phyloP scores from a whole-genome alignment of 2,113 vertebrate species.

The Sceloporus tristichus region DNA sequence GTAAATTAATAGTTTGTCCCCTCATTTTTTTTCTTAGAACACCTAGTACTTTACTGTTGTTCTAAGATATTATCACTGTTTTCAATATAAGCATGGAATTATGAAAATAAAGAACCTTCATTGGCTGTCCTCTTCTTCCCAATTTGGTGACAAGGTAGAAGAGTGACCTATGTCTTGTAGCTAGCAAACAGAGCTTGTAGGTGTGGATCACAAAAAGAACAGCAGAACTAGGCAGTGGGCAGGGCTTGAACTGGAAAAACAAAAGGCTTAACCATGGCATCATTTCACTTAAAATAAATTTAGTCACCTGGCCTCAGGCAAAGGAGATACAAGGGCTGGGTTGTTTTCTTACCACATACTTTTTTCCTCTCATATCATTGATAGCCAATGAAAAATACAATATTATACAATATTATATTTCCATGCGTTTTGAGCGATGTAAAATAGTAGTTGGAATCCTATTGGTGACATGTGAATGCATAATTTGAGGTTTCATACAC shows the following conservation, averaged over 20 bases:
- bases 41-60: not conserved
- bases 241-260: not conserved
- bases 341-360: not conserved
- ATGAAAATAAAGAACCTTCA: constrained; percentile 15
- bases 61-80: constrained; percentile 22
- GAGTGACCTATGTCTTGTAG: not conserved
- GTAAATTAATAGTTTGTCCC: not conserved
- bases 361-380: not conserved
- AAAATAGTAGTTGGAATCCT: not conserved
- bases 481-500: too few relatives aligned
- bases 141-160: not conserved
- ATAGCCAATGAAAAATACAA: not conserved
- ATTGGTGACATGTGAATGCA: too few relatives aligned
- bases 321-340: not conserved
- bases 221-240: not conserved
- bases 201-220: not conserved
- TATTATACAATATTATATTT: not conserved
- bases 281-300: not conserved
- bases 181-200: not conserved
- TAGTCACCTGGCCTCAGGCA: not conserved
- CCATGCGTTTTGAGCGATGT: not conserved
- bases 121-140: not conserved
- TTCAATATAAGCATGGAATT: not conserved
- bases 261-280: not conserved
- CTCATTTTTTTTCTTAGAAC: not conserved